These are phyloP conservation scores for Apamea epomidion DNA, from an alignment of 2,888 invertebrate genomes.

Conservation along the genomic window DNA sequence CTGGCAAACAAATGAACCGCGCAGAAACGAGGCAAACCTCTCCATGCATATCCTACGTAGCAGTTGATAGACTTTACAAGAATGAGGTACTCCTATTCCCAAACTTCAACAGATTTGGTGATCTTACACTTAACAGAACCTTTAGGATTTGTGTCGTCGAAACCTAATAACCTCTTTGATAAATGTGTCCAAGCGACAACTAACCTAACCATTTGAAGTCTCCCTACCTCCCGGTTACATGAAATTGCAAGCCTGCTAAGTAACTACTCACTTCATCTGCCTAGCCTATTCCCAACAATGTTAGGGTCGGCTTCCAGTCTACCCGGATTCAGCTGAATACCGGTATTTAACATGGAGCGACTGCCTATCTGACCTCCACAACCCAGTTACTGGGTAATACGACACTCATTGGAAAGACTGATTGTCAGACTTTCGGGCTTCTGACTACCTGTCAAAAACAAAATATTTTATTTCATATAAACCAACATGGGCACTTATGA, in stretches of 20 bases:
- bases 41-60: neutral
- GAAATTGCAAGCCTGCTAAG: neutral
- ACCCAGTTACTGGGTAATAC: too few relatives aligned
- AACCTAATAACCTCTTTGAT: slow-evolving; percentile 18
- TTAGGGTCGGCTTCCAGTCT: too few relatives aligned
- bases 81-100: neutral
- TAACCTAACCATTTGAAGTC: slow-evolving; percentile 20
- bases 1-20: neutral
- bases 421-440: too few relatives aligned
- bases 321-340: too few relatives aligned
- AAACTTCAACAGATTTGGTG: neutral
- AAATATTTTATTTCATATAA: too few relatives aligned
- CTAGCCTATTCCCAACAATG: too few relatives aligned
- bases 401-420: too few relatives aligned
- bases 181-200: neutral
- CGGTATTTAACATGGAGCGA: too few relatives aligned
- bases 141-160: neutral
- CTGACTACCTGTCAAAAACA: too few relatives aligned
- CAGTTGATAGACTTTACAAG: neutral
- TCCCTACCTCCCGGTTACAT: neutral
- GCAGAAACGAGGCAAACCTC: neutral
- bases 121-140: neutral
- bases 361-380: too few relatives aligned
- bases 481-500: too few relatives aligned
- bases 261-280: neutral